A percentile compares a stretch with the other conserved stretches of the same genome.
These are phyloP conservation scores for Perca flavescens DNA, from an alignment of 2,113 vertebrate genomes.

Conservation along the genomic window DNA sequence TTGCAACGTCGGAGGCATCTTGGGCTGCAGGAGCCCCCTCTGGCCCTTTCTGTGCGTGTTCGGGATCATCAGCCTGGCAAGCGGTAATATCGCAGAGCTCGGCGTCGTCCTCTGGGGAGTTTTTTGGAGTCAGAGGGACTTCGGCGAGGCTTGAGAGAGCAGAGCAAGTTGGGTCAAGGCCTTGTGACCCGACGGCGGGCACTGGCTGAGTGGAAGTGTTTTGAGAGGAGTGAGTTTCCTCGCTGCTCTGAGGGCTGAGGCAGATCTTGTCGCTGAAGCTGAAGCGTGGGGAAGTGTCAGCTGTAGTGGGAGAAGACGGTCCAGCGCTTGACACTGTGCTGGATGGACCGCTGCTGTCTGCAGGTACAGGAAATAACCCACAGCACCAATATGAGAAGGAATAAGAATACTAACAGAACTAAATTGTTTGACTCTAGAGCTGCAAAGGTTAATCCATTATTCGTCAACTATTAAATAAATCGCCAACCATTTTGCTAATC, in stretches of 20 bases:
- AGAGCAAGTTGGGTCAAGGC: conserved; percentile 14
- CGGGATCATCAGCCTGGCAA: not conserved
- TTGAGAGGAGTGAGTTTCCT: conserved; percentile 83
- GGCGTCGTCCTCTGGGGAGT: conserved; percentile 54
- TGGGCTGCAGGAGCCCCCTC: not conserved
- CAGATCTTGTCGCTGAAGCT: conserved; percentile 90
- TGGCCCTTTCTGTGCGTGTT: not conserved
- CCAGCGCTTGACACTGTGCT: conserved; percentile 96
- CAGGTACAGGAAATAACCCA: conserved; percentile 53
- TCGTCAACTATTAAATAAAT: no score
- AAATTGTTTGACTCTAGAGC: not conserved
- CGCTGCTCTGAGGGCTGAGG: conserved; percentile 85
- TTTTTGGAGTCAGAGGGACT: conserved; percentile 60
- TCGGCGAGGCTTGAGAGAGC: conserved; percentile 18
- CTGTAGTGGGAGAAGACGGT: conserved; percentile 91
- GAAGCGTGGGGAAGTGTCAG: conserved; percentile 90
- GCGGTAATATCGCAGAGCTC: not conserved
- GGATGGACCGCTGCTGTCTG: conserved; percentile 98
- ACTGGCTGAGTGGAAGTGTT: conserved; percentile 56
- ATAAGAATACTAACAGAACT: not conserved
- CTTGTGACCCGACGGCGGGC: conserved; percentile 5
- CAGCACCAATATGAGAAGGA: not conserved
- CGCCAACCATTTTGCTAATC: no score
- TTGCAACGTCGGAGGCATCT: not conserved
- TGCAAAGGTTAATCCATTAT: no score